A percentile compares a stretch with the other conserved stretches of the same genome.
Evolutionary conservation across 2,888 invertebrate species (phyloP).

Genomic region (Danaus chrysippus): DNA sequence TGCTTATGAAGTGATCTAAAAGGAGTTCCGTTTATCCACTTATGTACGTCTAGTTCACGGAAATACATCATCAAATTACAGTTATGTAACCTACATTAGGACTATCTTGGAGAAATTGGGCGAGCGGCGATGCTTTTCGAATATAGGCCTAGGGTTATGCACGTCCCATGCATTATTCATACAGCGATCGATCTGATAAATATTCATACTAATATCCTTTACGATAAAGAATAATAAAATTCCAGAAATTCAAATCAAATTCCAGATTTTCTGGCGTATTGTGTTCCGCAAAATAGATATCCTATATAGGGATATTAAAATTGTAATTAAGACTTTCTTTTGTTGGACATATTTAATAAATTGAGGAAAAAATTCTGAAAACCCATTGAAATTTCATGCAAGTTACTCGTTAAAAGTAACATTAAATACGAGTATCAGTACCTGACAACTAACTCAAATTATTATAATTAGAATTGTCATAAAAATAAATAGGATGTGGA

Average conservation of each 20-base stretch:
- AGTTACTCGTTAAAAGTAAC: background rate
- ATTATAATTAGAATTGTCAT: background rate
- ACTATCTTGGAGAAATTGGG: slow-evolving; percentile 32
- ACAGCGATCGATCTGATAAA: slow-evolving; percentile 27
- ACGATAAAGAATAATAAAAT: slow-evolving; percentile 27
- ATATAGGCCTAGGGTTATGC: slow-evolving; percentile 24
- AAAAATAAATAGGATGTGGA: slow-evolving; percentile 1
- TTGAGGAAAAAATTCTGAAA: too few species aligned
- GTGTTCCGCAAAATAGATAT: slow-evolving; percentile 12
- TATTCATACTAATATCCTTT: slow-evolving; percentile 30
- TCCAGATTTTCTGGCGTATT: slow-evolving; percentile 12
- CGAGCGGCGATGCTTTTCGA: slow-evolving; percentile 36
- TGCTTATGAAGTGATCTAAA: slow-evolving; percentile 20
- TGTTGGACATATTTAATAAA: too few species aligned
- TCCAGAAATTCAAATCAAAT: slow-evolving; percentile 19
- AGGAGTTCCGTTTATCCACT: slow-evolving; percentile 25
- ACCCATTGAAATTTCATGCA: too few species aligned
- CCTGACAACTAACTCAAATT: background rate
- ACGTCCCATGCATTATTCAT: slow-evolving; percentile 29
- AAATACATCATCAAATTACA: slow-evolving; percentile 26
- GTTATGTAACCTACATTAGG: slow-evolving; percentile 28
- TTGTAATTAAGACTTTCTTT: slow-evolving; percentile 10
- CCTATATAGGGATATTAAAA: slow-evolving; percentile 13
- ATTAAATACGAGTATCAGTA: background rate
- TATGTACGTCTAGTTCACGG: slow-evolving; percentile 15